Evolutionary conservation across 2,113 vertebrate species (phyloP), one percentile per base, ranked within the genome.

Genomic region (Malaclemys terrapin): DNA sequence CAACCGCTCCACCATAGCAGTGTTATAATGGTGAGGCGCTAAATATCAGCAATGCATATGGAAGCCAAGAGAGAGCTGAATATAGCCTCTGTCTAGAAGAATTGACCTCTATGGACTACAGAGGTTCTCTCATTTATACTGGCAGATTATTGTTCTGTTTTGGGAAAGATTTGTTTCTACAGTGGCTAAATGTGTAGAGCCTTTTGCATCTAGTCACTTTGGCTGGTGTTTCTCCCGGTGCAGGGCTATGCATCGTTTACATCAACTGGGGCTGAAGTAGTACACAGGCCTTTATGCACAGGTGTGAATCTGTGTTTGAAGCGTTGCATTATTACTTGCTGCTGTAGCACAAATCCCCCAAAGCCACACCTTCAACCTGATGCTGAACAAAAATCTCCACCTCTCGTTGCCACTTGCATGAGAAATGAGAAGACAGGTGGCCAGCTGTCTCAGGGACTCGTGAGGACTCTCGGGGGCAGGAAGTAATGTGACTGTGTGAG

Each of bases 51-150:
- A 45, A 45, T 27, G 80, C 79, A 2, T 4, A 0, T 0, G 13
- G 79, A 56, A 17, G 6, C 31, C 1, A 53, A 8, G 54, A 0
- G 0, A 0, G 49, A 29, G 45, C 4, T 3, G 79, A 54, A n/a
- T 24, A 80, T 76, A n/a, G 82, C 56, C 1, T 0, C 76, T 6
- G 0, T 47, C 4, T 47, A 1, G 47, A 17, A n/a, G 62, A 65
- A 17, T 65, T n/a, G 35, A n/a, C 31, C 45, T 54, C 31, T 35
- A n/a, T 4, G 0, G 4, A 2, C 31, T 50, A 8, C 35, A 19
- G 42, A 29, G 65, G 82, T n/a, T 52, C 49, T 38, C 14, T 13
- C 38, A 42, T 82, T 42, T 57, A 24, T 57, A 42, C 3, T 57
- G 54, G 11, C 1, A 10, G 22, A 1, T 38, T 2, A n/a, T 45